phyloP scores from a whole-genome alignment of 1,140 invertebrate genomes.

The Drosophila seguyi region DNA sequence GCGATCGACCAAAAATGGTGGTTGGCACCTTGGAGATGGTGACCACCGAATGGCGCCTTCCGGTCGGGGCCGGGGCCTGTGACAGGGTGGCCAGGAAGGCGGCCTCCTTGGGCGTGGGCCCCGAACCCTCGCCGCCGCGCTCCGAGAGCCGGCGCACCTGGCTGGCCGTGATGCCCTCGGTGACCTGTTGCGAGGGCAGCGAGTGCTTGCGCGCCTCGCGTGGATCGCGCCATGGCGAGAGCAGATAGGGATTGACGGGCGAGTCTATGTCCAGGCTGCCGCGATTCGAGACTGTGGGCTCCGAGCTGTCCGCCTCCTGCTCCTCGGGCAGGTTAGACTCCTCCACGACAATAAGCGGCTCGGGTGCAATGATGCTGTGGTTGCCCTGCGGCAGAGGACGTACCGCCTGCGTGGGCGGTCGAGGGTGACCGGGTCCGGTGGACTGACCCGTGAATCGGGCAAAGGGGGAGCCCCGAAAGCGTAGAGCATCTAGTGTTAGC shows the following conservation, averaged over 20 bases:
- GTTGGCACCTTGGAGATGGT: conserved; percentile 92
- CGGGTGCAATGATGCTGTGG: conserved; percentile 72
- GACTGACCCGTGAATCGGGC: conserved; percentile 77
- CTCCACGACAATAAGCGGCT: conserved; percentile 93
- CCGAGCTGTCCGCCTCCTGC: conserved; percentile 86
- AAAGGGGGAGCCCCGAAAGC: conserved; percentile 85
- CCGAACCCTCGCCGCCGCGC: conserved; percentile 90
- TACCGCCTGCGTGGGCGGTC: conserved; percentile 16
- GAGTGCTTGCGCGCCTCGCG: conserved; percentile 91
- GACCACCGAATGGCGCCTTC: conserved; percentile 92
- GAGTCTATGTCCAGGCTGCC: conserved; percentile 90
- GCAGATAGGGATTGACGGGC: conserved; percentile 91
- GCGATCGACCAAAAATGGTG: conserved; percentile 90
- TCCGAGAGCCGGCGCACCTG: conserved; percentile 93
- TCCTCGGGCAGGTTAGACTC: conserved; percentile 89
- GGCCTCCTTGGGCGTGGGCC: conserved; percentile 89
- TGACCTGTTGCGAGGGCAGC: conserved; percentile 92
- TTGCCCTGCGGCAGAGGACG: conserved; percentile 14
- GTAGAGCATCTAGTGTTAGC: conserved; percentile 70
- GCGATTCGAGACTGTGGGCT: conserved; percentile 86
- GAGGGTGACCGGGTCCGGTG: conserved; percentile 32
- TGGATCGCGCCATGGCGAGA: conserved; percentile 91
- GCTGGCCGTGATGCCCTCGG: conserved; percentile 92
- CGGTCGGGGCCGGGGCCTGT: conserved; percentile 90
- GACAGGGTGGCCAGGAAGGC: conserved; percentile 93